Evolutionary conservation across 2,888 invertebrate species (phyloP), one percentile per base, ranked within the genome.

Genomic region (Coelinius sp.): DNA sequence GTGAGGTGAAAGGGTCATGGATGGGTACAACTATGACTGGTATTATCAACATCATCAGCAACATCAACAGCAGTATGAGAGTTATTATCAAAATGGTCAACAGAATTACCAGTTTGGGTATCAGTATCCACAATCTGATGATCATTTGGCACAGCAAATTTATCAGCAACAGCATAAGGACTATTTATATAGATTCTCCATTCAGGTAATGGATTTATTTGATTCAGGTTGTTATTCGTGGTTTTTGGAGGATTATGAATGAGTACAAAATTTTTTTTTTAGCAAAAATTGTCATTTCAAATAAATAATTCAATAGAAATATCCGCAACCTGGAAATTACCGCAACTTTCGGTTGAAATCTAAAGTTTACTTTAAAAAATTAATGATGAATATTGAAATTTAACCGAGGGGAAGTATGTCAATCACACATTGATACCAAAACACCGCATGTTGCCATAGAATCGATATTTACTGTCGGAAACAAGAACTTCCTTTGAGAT

Each of bases 111-210:
- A 76, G 5, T 74, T 73, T 8, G 75, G 75, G 1, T 78, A 76
- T 12, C 78, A 77, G 6, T 71, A 73, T 73, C 20, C 24, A 31
- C 65, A 73, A 12, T 27, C 56, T 35, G 66, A 75, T 10, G n/a
- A 69, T 14, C 74, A 84, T 75, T 82, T 81, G 70, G 80, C 76
- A 22, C 81, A 81, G 56, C 81, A 79, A 75, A 80, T 83, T 71
- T 84, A 84, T 77, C 84, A 84, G 52, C 77, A 81, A 68, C 85
- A 84, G 75, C 82, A 84, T 35, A 82, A 86, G 78, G 84, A 87
- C 82, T 87, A 87, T 78, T 84, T 87, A 44, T 87, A 87, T 81
- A 84, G 87, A 76, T 85, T 87, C 76, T 87, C 87, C 56, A 81
- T 87, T 31, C 87, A 87, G 87, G 87, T 87, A 87, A 83, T 78